phyloP scores from a whole-genome alignment of 2,888 invertebrate genomes.

The Epistrophella euchroma region DNA sequence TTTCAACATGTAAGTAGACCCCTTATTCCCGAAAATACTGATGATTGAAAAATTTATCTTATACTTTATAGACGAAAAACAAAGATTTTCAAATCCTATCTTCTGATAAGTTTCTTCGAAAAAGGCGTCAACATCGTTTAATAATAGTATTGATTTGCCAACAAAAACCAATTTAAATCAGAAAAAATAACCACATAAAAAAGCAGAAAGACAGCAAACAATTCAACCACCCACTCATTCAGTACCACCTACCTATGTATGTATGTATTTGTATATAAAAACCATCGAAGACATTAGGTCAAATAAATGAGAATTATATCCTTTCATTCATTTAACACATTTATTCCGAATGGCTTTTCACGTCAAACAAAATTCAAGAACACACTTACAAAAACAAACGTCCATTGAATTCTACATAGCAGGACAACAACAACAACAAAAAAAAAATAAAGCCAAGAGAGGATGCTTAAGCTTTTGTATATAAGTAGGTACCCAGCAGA shows the following conservation, averaged over 20 bases:
- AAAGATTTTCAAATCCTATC: no score
- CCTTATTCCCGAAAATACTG: no score
- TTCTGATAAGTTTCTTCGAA: no score
- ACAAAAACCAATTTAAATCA: background rate
- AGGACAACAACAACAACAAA: background rate
- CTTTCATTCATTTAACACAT: slow-evolving; percentile 66
- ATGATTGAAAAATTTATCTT: no score
- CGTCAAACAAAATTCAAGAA: slow-evolving; percentile 55
- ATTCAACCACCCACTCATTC: slow-evolving; percentile 6
- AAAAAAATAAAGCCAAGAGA: background rate
- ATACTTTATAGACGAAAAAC: no score
- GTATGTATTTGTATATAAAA: background rate
- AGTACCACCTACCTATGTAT: no score
- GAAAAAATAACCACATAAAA: slow-evolving; percentile 1
- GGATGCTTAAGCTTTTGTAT: slow-evolving; percentile 1
- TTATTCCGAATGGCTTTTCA: slow-evolving; percentile 56
- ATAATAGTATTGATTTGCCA: background rate
- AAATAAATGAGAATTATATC: slow-evolving; percentile 57
- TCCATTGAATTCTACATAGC: slow-evolving; percentile 15
- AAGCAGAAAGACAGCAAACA: slow-evolving; percentile 6
- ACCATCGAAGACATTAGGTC: slow-evolving; percentile 57
- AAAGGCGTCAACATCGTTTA: background rate
- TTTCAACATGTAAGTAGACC: no score
- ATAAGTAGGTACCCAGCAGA: no score
- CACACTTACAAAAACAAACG: slow-evolving; percentile 7